Conservation (phyloP, 1,140 invertebrate genomes). For the Zophobas morio region DNA sequence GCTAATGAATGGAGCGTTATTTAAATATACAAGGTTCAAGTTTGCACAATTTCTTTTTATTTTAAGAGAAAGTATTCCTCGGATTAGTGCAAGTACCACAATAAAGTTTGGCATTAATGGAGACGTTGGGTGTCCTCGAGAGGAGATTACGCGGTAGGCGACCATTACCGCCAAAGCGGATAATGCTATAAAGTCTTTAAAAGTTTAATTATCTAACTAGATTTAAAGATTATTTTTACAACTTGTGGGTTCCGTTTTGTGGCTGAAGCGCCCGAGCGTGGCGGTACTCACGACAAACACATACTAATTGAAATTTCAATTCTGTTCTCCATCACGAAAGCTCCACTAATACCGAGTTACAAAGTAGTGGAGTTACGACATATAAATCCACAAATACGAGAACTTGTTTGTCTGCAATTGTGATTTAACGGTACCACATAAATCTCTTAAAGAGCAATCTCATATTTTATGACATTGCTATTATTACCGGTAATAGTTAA, state of each 20-base stretch:
- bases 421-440: constrained; percentile 35
- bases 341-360: not conserved
- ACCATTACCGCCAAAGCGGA: constrained; percentile 28
- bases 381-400: constrained; percentile 32
- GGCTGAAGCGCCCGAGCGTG: not conserved
- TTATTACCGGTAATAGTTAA: constrained; percentile 22
- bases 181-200: constrained; percentile 15
- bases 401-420: constrained; percentile 37
- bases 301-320: no score
- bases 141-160: constrained; percentile 10
- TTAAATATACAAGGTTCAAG: constrained; percentile 8
- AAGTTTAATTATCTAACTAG: constrained; percentile 34
- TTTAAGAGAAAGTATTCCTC: not conserved
- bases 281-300: not conserved
- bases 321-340: no score
- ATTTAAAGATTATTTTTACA: constrained; percentile 40
- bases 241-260: constrained; percentile 36
- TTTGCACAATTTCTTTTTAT: not conserved
- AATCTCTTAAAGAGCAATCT: constrained; percentile 30
- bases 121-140: constrained; percentile 17
- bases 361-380: constrained; percentile 22
- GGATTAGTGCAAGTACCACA: not conserved
- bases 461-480: constrained; percentile 33
- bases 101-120: constrained; percentile 19
- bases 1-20: constrained; percentile 1